These are phyloP conservation scores for Oxygymnocypris stewartii DNA, from an alignment of 2,113 vertebrate species.

Conservation along the genomic window DNA sequence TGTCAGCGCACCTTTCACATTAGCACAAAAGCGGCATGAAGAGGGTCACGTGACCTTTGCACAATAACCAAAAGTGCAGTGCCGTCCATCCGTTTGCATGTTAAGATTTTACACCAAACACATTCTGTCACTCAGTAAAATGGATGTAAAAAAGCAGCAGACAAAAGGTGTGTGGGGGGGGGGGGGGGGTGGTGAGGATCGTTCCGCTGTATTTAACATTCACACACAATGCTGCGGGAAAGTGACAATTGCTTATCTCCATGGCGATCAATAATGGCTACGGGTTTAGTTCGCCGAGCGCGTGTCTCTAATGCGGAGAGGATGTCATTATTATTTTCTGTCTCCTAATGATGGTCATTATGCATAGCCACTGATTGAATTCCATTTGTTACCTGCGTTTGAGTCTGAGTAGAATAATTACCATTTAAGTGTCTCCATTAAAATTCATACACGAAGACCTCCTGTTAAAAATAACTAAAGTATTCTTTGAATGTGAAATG, in stretches of 20 bases:
- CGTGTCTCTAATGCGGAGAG: slow-evolving; percentile 99
- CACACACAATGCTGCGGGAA: slow-evolving; percentile 91
- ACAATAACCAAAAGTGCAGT: not conserved
- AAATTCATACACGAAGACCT: slow-evolving; percentile 99
- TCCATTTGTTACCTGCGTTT: slow-evolving; percentile 99
- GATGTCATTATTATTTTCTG: slow-evolving; percentile 99
- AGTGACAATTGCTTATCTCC: slow-evolving; percentile 99
- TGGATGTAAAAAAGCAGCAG: slow-evolving; percentile 17
- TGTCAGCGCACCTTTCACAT: slow-evolving; percentile 18
- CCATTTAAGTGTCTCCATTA: slow-evolving; percentile 99
- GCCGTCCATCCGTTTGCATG: not conserved
- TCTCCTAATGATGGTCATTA: slow-evolving; percentile 99
- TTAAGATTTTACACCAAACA: slow-evolving; percentile 25
- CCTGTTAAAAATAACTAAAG: slow-evolving; percentile 98
- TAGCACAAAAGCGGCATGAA: slow-evolving; percentile 10
- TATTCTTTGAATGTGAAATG: slow-evolving; percentile 94
- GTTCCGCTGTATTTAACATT: slow-evolving; percentile 95
- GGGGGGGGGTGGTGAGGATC: slow-evolving; percentile 80
- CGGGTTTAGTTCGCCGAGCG: slow-evolving; percentile 99
- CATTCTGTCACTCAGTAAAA: slow-evolving; percentile 30
- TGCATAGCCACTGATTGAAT: slow-evolving; percentile 91
- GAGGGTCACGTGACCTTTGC: slow-evolving; percentile 21
- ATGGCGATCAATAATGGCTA: slow-evolving; percentile 99
- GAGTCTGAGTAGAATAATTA: slow-evolving; percentile 99
- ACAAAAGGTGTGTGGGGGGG: slow-evolving; percentile 33